Percentiles rank a stretch among this genome's conserved stretches.
phyloP scores from a whole-genome alignment of 2,888 invertebrate species.

The Anorthoa munda region DNA sequence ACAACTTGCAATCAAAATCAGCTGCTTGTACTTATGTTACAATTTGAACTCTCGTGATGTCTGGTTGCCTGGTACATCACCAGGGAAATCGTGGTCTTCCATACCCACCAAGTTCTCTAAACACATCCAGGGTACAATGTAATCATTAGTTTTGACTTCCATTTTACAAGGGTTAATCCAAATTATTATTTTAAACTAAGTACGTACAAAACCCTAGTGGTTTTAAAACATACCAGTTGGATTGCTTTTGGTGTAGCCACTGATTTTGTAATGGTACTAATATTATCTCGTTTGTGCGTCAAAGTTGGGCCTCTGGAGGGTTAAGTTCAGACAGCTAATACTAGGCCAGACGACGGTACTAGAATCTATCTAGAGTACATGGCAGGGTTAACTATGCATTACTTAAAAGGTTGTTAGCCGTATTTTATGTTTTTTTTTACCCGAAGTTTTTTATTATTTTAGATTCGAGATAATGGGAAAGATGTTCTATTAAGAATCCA shows the following conservation, averaged over 20 bases:
- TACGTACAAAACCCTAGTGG: conserved; percentile 37
- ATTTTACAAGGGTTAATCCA: conserved; percentile 35
- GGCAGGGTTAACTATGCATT: conserved; percentile 37
- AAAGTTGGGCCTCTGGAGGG: conserved; percentile 45
- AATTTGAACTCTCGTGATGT: not conserved
- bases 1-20: conserved; percentile 15
- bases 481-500: not conserved
- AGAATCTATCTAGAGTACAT: conserved; percentile 21
- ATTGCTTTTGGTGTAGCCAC: conserved; percentile 43
- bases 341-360: conserved; percentile 39
- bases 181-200: conserved; percentile 35
- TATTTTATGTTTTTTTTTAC: not conserved
- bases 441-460: not conserved
- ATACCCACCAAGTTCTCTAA: conserved; percentile 3
- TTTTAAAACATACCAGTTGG: conserved; percentile 43
- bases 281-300: conserved; percentile 37
- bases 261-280: conserved; percentile 32
- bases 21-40: not conserved
- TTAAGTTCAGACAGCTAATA: conserved; percentile 36
- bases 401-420: not conserved
- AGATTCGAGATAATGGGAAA: not conserved
- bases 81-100: conserved; percentile 33
- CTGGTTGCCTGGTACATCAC: not conserved
- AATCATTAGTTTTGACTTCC: conserved; percentile 35
- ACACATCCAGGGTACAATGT: conserved; percentile 14